phyloP scores from a whole-genome alignment of 2,113 vertebrate species.

The Chaetorhynchus papuensis region DNA sequence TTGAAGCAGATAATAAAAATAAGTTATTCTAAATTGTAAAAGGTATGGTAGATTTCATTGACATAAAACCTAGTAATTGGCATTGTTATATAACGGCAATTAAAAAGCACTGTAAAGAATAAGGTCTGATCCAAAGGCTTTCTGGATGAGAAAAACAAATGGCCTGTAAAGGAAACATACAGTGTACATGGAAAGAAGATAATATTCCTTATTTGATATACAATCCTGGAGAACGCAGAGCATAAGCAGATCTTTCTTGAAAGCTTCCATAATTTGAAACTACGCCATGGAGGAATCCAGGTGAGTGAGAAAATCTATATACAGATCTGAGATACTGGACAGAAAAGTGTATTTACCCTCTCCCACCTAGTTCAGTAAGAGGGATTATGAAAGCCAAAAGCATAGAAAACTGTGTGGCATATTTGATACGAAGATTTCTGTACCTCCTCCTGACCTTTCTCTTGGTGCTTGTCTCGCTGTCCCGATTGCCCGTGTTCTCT shows the following conservation, averaged over 20 bases:
- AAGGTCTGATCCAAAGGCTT: not conserved
- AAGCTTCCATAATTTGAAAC: not conserved
- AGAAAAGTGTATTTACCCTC: not conserved
- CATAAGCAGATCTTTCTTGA: not conserved
- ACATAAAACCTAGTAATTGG: not conserved
- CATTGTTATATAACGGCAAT: not conserved
- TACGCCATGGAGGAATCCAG: not conserved
- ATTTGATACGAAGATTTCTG: not conserved
- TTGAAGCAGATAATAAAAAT: not conserved
- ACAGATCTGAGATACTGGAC: not conserved
- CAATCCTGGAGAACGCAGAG: not conserved
- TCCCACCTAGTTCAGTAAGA: not conserved
- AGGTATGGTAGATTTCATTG: not conserved
- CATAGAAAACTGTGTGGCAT: not conserved
- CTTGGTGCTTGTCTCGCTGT: not conserved
- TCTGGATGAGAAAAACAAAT: not conserved
- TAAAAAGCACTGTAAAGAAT: not conserved
- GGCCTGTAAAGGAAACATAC: not conserved
- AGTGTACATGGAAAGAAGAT: not conserved
- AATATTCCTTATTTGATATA: not conserved
- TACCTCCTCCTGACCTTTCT: not conserved
- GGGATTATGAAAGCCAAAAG: not conserved
- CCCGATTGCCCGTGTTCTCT: accelerated
- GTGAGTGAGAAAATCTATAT: not conserved
- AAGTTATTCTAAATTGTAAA: not conserved